phyloP scores from a whole-genome alignment of 2,888 invertebrate genomes.

The Cerceris rybyensis region DNA sequence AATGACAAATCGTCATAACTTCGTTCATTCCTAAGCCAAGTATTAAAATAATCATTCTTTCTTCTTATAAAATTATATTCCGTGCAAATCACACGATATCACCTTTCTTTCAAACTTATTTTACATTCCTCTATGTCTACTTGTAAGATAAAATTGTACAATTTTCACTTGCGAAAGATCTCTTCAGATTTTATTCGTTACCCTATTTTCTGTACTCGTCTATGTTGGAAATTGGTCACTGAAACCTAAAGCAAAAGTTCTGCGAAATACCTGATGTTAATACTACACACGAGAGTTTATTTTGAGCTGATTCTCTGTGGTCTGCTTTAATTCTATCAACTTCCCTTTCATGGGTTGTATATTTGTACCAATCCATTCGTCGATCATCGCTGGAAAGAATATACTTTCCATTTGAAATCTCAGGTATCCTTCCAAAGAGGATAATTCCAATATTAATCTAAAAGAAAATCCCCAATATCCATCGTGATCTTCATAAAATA shows the following conservation, averaged over 20 bases:
- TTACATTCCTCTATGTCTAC: conserved; percentile 36
- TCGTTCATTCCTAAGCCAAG: conserved; percentile 41
- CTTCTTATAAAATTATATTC: conserved; percentile 61
- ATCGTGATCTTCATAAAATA: neutral
- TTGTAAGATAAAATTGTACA: conserved; percentile 47
- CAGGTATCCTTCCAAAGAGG: conserved; percentile 83
- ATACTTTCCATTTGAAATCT: conserved; percentile 83
- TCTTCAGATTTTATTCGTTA: conserved; percentile 38
- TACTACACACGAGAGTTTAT: conserved; percentile 79
- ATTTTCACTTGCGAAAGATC: conserved; percentile 17
- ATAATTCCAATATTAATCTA: conserved; percentile 83
- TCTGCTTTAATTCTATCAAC: conserved; percentile 83
- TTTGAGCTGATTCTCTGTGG: conserved; percentile 83
- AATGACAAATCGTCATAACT: conserved; percentile 44
- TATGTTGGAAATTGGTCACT: conserved; percentile 39
- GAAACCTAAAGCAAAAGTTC: conserved; percentile 46
- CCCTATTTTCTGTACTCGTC: conserved; percentile 31
- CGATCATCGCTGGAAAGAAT: conserved; percentile 84
- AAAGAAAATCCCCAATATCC: neutral
- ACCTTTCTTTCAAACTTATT: conserved; percentile 36
- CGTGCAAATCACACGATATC: conserved; percentile 27
- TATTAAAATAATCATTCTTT: conserved; percentile 62
- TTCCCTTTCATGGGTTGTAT: conserved; percentile 83
- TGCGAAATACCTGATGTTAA: conserved; percentile 30
- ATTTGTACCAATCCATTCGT: conserved; percentile 85